These are phyloP conservation scores for Anhinga anhinga DNA, from an alignment of 2,113 vertebrate species.

Conservation along the genomic window DNA sequence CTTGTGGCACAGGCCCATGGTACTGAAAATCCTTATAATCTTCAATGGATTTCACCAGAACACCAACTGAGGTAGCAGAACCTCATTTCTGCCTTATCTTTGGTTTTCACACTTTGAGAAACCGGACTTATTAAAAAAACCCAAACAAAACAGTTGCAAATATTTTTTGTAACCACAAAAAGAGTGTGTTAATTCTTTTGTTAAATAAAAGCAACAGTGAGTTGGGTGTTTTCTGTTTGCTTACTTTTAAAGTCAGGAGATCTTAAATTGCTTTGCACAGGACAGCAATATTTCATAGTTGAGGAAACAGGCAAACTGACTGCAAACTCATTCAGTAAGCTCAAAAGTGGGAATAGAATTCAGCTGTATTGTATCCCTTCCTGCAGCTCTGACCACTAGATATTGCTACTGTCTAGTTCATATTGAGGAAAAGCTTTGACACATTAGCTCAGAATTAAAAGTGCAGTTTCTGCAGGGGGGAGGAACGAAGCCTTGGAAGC, in stretches of 20 bases:
- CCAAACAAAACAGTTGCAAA: background rate
- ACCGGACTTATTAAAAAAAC: background rate
- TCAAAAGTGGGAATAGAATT: background rate
- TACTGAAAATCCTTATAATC: background rate
- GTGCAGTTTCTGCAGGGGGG: background rate
- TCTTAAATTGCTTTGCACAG: background rate
- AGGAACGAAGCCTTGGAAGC: background rate
- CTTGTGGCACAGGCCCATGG: background rate
- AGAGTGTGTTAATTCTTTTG: accelerated
- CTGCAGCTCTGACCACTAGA: background rate
- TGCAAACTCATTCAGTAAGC: background rate
- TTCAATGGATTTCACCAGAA: background rate
- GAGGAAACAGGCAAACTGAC: background rate
- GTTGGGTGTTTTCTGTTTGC: background rate
- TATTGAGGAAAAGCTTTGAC: background rate
- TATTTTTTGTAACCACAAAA: background rate
- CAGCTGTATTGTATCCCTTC: background rate
- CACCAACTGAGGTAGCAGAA: background rate
- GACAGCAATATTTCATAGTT: background rate
- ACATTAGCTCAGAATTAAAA: background rate
- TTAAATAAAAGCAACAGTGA: background rate
- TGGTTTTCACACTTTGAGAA: background rate
- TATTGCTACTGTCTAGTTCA: background rate
- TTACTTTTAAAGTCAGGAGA: background rate
- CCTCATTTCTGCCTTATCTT: background rate